Evolutionary conservation across 2,113 vertebrate species (phyloP), one percentile per base, ranked within the genome.

Genomic region (Dascyllus trimaculatus): DNA sequence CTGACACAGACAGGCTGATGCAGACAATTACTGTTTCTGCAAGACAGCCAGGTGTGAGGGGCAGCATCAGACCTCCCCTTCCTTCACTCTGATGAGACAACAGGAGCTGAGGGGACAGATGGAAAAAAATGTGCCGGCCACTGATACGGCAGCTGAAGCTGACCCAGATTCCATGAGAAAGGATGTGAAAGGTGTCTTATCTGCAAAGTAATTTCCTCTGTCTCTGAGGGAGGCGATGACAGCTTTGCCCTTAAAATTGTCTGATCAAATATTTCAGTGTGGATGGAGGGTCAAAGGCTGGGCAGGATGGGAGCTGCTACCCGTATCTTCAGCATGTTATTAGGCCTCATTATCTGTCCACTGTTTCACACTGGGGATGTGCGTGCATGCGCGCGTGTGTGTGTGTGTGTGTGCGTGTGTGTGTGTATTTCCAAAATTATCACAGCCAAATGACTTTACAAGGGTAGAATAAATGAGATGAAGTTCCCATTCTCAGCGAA

Each of bases 161-260:
- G 71, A 84, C 81, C 81, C 76, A 86, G 75, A 86, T 86, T 81
- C 57, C 53, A 26, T 19, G 6, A 63, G 69, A 65, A 70, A 48
- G 40, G 71, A 81, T 71, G 85, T 76, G 65, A 82, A 71, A 80
- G 59, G 54, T 11, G 4, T 57, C 60, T 78, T 71, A 67, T 83
- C 66, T 72, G 18, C 59, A 80, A 58, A 43, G 72, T 82, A 59
- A 89, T 86, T 83, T 85, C 73, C 85, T 80, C 49, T 75, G 24
- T 75, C 38, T 84, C 45, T 13, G 24, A 67, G 64, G 67, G 43
- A 46, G 63, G 21, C 4, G 26, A 26, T 19, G 43, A 75, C 81
- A 77, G 85, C 63, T 86, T 73, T 80, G 81, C 45, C 81, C 78
- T 84, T 81, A 71, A 82, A 88, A 67, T 60, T 22, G 73, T 76